Evolutionary conservation across 1,140 invertebrate genomes (phyloP), one percentile per base, ranked within the genome.

Genomic region (Steinernema khuongi): DNA sequence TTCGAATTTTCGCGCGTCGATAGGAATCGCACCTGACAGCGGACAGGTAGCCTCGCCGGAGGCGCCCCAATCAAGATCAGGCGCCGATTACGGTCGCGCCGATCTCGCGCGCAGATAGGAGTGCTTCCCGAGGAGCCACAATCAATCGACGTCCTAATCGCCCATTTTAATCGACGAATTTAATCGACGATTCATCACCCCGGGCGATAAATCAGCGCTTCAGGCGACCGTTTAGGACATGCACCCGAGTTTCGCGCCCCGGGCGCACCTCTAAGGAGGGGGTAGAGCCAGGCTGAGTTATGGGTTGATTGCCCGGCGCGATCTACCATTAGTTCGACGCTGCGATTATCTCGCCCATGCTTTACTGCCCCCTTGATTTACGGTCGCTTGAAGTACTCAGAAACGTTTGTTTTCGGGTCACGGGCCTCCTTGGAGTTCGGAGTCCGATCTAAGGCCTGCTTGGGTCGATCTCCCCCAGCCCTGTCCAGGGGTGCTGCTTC

Each of bases 41-140:
- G 50, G 50, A 60, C 50, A 60, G 50, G 50, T 60, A 22, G 4
- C 19, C 14, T 22, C 4, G 50, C 11, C 50, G 26, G 50, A 14
- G 4, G 14, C 50, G 11, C 50, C 50, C 19, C 50, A 60, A 60
- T 60, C 50, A 22, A 60, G 50, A 60, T 60, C 50, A 22, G 4
- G 11, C 7, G 4, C 50, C 11, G 50, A 60, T 60, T 60, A 60
- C 50, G 50, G 19, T 60, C 50, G 50, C 50, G 50, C 11, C 50
- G 50, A 60, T 60, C 50, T 60, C 50, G 50, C 50, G 50, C 50
- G 50, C 50, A 60, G 50, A 60, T 60, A 60, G 26, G 11, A 26
- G 19, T 22, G 50, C 50, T 60, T 60, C 50, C 14, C 50, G n/a
- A n/a, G n/a, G n/a, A n/a, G 14, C 50, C 50, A 60, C 50, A 60